Base-by-base conservation (phyloP, 1,140 invertebrate species). In the Dolichoris vasculosae region DNA sequence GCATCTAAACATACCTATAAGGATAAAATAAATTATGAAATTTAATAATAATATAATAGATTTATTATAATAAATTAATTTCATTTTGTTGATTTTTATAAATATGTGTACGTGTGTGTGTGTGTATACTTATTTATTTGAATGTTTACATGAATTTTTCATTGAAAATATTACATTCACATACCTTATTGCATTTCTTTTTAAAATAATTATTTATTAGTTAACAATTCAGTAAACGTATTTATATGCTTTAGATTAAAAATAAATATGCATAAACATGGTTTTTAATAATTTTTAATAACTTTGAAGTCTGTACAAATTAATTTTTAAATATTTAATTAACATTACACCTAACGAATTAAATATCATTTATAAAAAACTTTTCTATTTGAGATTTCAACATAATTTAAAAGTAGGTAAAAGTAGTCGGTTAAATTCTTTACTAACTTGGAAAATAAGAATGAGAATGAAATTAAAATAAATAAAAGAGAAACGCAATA, bases 381-480 rank as follows among this genome's bases (percentile, higher is more conserved):
- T 9, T 48, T 0, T 26, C 26, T 15, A 3, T 43, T 15, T 15
- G 0, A 51, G 15, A n/a, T 77, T 77, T 55, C 76, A 11, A 35
- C 38, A 35, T 13, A 26, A 35, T 76, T 40, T 35, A 51, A 32
- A 83, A 76, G 71, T 76, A 51, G 82, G 73, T 48, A 77, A 83
- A 63, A 40, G 75, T 35, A 77, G 43, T 7, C n/a, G 0, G 20
- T 51, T 38, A 35, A 76, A 40, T 59, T 75, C n/a, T 48, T 32
- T 59, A 46, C 1, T 30, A 51, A 30, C 30, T 73, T 82, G 20
- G 38, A 83, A 64, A 76, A n/a, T n/a, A n/a, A 82, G 48, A 73
- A 73, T 35, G 59, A 38, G 64, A 40, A 63, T 23, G 35, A 46
- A n/a, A 46, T n/a, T 11, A 51, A 43, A 20, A 3, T 17, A 23